phyloP scores from a whole-genome alignment of 2,113 vertebrate species.

The Tretioscincus oriximinensis region DNA sequence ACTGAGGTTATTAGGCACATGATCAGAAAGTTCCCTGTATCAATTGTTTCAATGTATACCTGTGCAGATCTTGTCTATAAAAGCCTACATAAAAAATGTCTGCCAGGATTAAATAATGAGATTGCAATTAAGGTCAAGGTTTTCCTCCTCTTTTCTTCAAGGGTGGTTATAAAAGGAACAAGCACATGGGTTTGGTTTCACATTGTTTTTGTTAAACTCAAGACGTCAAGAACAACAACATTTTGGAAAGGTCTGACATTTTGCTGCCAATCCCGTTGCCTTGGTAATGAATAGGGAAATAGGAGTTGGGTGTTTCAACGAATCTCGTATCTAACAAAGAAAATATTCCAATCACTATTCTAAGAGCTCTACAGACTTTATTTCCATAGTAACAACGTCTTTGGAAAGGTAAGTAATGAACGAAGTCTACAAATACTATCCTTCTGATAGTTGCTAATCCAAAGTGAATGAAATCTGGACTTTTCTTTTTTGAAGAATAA shows the following conservation, averaged over 20 bases:
- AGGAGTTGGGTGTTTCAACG: conserved; percentile 25
- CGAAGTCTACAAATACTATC: neutral
- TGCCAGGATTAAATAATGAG: neutral
- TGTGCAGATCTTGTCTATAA: neutral
- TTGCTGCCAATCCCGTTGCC: conserved; percentile 43
- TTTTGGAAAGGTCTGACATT: conserved; percentile 49
- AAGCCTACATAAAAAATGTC: neutral
- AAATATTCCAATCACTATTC: conserved; percentile 31
- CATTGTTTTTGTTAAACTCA: conserved; percentile 5
- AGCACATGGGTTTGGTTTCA: neutral
- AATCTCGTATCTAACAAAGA: conserved; percentile 4
- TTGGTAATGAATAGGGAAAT: conserved; percentile 53
- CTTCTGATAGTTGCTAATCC: conserved; percentile 12
- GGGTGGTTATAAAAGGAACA: neutral
- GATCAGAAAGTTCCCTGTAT: too few relatives aligned
- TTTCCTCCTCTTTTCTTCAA: neutral
- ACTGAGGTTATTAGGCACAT: too few relatives aligned
- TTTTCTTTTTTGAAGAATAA: neutral
- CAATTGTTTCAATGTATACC: neutral
- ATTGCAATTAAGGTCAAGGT: neutral
- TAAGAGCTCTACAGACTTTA: neutral
- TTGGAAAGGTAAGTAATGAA: neutral
- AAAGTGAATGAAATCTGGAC: neutral
- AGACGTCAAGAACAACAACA: conserved; percentile 37
- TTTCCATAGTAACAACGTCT: conserved; percentile 51